Base-by-base conservation (phyloP, 2,888 invertebrate genomes). In the Caenorhabditis angaria region DNA sequence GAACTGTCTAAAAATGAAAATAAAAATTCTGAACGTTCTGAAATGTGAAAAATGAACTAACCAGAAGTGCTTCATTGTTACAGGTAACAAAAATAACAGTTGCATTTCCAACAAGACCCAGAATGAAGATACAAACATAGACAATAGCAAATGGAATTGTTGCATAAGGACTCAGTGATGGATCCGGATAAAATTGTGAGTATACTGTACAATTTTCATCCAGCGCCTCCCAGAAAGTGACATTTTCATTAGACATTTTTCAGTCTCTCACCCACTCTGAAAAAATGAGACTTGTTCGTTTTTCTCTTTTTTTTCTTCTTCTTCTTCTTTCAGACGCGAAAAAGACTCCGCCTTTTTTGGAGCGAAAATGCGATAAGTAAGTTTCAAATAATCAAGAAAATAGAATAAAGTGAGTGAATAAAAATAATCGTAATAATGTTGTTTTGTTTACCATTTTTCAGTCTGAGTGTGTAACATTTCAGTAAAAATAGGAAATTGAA, bases 61-160 rank as follows among this genome's bases (percentile, higher is more conserved):
- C 83, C 79, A 83, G 78, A 35, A 85, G 61, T 22, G 79, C 75
- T 25, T 76, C 68, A 62, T 85, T 63, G 27, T 73, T 78, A 29
- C 79, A 59, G 8, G 85, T 84, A 22, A 84, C 82, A 64, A 77
- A 79, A 24, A 83, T 83, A 18, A 87, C 69, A 12, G 84, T 75
- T 25, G 77, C 60, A 65, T 87, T 87, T 32, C 87, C 87, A 24
- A 82, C 69, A 18, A 86, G 64, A n/a, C 87, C 87, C 12, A 86
- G 76, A 27, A 85, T 70, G 69, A 87, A 87, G n/a, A 86, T 81
- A 18, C 67, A 59, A 1, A 76, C 25, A 65, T 85, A 85, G 24
- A 79, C 65, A 24, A 74, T 58, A 14, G 77, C 75, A 61, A 85
- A 84, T 12, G 82, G 81, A 1, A 80, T 67, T 24, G 78, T 77